Percentiles rank a stretch among this genome's conserved stretches.
Conservation (phyloP, 2,113 vertebrate genomes). For the Harpagus bidentatus region DNA sequence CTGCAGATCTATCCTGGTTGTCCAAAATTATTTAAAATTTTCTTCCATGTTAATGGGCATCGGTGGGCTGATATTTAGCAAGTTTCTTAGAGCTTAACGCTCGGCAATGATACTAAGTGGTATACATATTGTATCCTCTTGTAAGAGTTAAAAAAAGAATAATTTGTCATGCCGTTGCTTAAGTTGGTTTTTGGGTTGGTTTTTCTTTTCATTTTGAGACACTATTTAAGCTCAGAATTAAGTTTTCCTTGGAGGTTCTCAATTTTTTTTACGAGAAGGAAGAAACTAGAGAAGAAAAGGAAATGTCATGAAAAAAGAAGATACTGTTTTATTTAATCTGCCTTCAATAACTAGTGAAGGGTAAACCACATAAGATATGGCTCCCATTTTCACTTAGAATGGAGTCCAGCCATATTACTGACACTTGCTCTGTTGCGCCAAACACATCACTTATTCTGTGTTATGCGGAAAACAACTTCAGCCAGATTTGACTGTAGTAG, state of each 20-base stretch:
- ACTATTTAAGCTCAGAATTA: background rate
- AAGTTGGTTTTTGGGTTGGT: background rate
- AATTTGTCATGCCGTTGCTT: background rate
- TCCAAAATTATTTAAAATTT: background rate
- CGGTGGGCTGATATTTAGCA: background rate
- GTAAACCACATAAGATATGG: constrained; percentile 15
- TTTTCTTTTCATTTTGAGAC: background rate
- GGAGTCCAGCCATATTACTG: constrained; percentile 5
- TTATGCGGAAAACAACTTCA: constrained; percentile 36
- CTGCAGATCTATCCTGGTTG: background rate
- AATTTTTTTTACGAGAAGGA: background rate
- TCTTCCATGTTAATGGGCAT: background rate
- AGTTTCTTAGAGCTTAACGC: background rate
- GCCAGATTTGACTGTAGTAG: constrained; percentile 49
- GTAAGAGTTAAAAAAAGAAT: background rate
- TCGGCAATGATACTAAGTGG: background rate
- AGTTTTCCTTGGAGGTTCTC: background rate
- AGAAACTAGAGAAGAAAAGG: constrained; percentile 20
- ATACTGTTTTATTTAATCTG: constrained; percentile 3
- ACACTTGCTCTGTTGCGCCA: background rate
- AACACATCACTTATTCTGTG: constrained; percentile 26
- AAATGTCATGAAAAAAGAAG: constrained; percentile 1
- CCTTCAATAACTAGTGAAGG: background rate
- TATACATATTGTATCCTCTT: background rate
- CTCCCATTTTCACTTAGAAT: constrained; percentile 17